A percentile compares a stretch with the other conserved stretches of the same genome.
Evolutionary conservation across 2,888 invertebrate species (phyloP).

Genomic region (Papilio elwesi): DNA sequence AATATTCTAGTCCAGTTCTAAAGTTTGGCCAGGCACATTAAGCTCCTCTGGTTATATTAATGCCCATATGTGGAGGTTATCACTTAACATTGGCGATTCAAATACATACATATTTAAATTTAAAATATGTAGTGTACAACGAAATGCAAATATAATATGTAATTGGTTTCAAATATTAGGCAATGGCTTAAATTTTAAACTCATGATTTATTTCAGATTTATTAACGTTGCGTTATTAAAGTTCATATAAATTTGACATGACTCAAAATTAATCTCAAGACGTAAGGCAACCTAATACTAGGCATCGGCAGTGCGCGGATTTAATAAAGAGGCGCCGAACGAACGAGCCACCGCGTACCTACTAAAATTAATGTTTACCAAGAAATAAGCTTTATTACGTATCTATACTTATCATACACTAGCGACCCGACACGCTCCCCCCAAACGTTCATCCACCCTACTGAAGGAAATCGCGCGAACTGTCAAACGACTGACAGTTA

Average conservation of each 20-base stretch:
- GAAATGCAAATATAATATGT: background rate
- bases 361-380: constrained; percentile 75
- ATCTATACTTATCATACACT: background rate
- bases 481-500: no score
- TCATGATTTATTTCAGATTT: constrained; percentile 23
- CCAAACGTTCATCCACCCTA: no score
- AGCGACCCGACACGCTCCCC: no score
- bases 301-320: constrained; percentile 59
- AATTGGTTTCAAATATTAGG: background rate
- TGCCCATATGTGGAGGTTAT: no score
- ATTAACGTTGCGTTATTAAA: constrained; percentile 62
- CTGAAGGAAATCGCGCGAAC: no score
- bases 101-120: no score
- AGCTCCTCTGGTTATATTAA: no score
- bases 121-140: no score
- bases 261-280: constrained; percentile 71
- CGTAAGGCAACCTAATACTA: constrained; percentile 56
- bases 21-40: no score
- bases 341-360: constrained; percentile 48
- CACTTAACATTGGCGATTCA: no score
- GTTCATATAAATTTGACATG: constrained; percentile 64
- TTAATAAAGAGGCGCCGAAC: constrained; percentile 71
- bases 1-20: no score
- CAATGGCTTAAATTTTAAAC: constrained; percentile 22
- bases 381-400: constrained; percentile 16